Evolutionary conservation across 2,113 vertebrate species (phyloP).

Genomic region (Aleadryas rufinucha): DNA sequence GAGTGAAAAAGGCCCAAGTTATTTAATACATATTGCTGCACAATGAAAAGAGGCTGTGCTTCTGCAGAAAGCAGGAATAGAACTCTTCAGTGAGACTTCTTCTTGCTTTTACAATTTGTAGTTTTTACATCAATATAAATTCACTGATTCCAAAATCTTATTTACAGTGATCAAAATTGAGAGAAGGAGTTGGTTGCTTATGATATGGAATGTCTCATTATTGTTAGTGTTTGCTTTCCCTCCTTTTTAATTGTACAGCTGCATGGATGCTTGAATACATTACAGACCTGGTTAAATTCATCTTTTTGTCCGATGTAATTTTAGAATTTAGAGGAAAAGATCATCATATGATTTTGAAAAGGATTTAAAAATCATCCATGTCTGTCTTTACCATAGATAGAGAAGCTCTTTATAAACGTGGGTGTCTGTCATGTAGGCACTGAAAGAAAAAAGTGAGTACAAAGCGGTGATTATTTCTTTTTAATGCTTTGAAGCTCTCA

Average conservation of each 20-base stretch:
- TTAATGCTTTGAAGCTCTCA: conserved; percentile 10
- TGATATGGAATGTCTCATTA: background rate
- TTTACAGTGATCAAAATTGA: background rate
- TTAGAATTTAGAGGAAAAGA: background rate
- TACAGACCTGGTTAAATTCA: background rate
- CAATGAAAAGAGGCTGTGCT: background rate
- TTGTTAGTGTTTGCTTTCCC: background rate
- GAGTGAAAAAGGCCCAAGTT: background rate
- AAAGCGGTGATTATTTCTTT: conserved; percentile 22
- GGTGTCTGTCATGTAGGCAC: background rate
- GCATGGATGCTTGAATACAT: background rate
- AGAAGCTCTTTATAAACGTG: background rate
- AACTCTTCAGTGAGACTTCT: background rate
- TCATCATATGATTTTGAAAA: background rate
- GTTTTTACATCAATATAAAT: background rate
- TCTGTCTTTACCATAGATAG: background rate
- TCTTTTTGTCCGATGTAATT: background rate
- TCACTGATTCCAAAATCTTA: background rate
- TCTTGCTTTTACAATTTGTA: background rate
- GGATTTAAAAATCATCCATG: background rate
- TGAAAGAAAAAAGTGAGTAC: background rate
- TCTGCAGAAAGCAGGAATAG: background rate
- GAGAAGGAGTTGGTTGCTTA: background rate
- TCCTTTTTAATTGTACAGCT: background rate
- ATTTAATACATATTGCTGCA: background rate